Base-by-base conservation (phyloP, 2,888 invertebrate species). In the Chloromyia formosa region DNA sequence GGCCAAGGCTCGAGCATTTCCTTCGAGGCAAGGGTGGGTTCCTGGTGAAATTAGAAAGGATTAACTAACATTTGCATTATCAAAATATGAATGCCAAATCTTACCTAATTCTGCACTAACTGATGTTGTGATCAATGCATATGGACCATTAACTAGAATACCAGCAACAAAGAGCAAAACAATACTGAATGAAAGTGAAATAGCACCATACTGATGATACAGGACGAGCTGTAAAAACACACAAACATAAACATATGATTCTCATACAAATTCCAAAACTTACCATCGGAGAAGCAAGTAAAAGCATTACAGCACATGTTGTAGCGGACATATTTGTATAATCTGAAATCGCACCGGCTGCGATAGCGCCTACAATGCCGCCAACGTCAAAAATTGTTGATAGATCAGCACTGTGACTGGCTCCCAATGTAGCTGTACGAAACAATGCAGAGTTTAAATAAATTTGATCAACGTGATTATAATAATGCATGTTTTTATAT, bases 121-220 rank as follows among this genome's bases (percentile, higher is more conserved):
- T 0, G 97, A 96, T 0, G 98, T 98, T 1, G 98, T 98, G 82
- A 98, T 98, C 72, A 98, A 88, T 4, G 97, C 94, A 84, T 98
- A 98, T 0, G 98, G 98, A 0, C 97, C 98, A 86, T 98, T 98
- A 0, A 98, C 97, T 62, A 97, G 86, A 77, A 92, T 86, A 3
- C 97, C 97, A 42, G 91, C 91, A 2, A 92, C 75, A 72, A 94
- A 82, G 77, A 97, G 87, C 77, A 97, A 85, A 20, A 88, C 77
- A 78, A 93, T 88, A 83, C 92, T 94, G 0, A 89, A 78, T 4
- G 83, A 81, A 76, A 93, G 82, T 64, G 89, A 90, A 0, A 87
- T 78, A 0, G 90, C 88, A 35, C 94, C 94, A 84, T 91, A 91
- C 77, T 86, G 86, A 83, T 95, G 91, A 84, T 96, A 96, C 22